A percentile compares a stretch with the other conserved stretches of the same genome.
Conservation (phyloP, 1,140 invertebrate genomes). For the Meteorus sp. region DNA sequence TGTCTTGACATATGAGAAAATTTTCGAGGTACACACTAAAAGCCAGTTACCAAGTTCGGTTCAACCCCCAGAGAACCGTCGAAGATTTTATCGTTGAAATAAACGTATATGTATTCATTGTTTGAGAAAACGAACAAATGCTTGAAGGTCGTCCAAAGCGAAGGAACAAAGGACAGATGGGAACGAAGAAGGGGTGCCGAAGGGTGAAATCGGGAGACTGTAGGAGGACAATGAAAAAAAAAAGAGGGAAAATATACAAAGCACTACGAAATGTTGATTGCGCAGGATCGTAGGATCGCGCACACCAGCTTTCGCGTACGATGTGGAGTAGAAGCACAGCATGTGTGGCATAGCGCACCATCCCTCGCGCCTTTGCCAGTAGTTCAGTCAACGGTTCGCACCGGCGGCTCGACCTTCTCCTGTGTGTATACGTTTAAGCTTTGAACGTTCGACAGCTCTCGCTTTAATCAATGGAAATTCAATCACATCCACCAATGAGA, state of each 20-base stretch:
- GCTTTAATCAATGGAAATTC: neutral
- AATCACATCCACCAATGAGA: neutral
- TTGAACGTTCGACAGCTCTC: neutral
- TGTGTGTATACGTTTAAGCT: slow-evolving; percentile 1
- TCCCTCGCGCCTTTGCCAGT: slow-evolving; percentile 7
- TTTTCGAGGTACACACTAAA: no score
- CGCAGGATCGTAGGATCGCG: slow-evolving; percentile 40
- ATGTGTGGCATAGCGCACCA: neutral
- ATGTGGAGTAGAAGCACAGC: slow-evolving; percentile 1
- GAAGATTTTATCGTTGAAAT: no score
- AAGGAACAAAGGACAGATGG: neutral
- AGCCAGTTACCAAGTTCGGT: no score
- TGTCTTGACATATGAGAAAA: no score
- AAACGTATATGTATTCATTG: neutral
- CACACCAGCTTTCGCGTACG: neutral
- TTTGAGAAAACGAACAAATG: neutral
- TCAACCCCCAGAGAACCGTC: no score
- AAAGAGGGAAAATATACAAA: neutral
- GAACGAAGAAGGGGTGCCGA: neutral
- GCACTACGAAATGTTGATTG: no score
- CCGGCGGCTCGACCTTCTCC: slow-evolving; percentile 8
- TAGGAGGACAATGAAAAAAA: neutral
- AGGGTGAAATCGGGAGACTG: neutral
- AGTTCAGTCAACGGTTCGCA: slow-evolving; percentile 17
- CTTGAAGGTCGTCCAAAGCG: neutral